Evolutionary conservation across 1,140 invertebrate genomes (phyloP), one percentile per base, ranked within the genome.

Genomic region (Tetraneura akinire): DNA sequence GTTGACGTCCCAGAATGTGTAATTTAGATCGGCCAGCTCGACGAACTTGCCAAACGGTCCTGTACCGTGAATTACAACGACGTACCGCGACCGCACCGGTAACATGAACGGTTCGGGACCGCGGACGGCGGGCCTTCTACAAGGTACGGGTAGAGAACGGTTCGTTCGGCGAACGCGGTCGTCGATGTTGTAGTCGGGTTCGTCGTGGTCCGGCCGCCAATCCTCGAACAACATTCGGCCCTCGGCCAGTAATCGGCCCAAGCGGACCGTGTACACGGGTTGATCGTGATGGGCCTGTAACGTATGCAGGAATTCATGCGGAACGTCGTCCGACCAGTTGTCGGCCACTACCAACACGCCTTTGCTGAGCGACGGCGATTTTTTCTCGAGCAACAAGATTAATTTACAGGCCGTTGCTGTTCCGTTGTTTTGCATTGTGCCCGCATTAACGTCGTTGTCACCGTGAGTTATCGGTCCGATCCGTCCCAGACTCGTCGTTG

Each of bases 1-100:
- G 47, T 71, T 10, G 4, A 18, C 47, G 47, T 51, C 68, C 68
- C 68, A 71, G 47, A 71, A 71, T 45, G 68, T 29, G 47, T 51
- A n/a, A 23, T n/a, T n/a, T 14, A 71, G 45, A 1, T 5, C 16
- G 16, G n/a, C 14, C 16, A 71, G 68, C 18, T 14, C 23, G 45
- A 5, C 14, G 45, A 71, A 51, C 68, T 23, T 23, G 26, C 47
- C 68, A 1, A n/a, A 4, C 13, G 66, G 42, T 13, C 6, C 66
- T 3, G 3, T 2, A 0, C 68, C 45, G 14, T 45, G 23, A 16
- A 32, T 51, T 23, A 49, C 16, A 21, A 68, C 42, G n/a, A 68
- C 66, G 42, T 68, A 68, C 14, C 68, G 68, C 9, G 68, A 29
- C 45, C 14, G 23, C 16, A 29, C 9, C 8, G 66, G 66, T 3